These are phyloP conservation scores for Prolemur simus DNA, from an alignment of 2,113 vertebrate genomes.

Conservation along the genomic window DNA sequence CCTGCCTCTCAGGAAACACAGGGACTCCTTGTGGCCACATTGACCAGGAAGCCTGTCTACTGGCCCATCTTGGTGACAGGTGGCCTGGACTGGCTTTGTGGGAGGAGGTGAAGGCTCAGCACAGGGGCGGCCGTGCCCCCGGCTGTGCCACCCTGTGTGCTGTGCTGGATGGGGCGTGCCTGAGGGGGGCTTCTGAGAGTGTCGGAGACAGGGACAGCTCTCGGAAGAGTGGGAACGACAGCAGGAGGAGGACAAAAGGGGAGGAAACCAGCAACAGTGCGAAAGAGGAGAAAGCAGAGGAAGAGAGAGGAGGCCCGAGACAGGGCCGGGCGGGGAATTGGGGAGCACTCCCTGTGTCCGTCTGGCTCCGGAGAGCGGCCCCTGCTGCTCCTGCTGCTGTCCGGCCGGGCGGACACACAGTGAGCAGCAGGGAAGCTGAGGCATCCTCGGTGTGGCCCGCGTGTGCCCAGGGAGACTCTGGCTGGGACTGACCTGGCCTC, in stretches of 20 bases:
- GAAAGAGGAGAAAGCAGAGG: neutral
- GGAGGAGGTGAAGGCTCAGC: neutral
- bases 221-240: neutral
- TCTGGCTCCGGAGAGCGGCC: neutral
- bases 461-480: neutral
- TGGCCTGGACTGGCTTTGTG: neutral
- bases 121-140: neutral
- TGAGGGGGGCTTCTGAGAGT: neutral
- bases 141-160: neutral
- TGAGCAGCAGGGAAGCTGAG: neutral
- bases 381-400: neutral
- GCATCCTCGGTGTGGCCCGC: neutral
- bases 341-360: accelerated
- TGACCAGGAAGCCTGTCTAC: neutral
- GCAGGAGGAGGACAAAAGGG: neutral
- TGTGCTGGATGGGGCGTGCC: neutral
- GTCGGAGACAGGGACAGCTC: neutral
- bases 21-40: neutral
- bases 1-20: neutral
- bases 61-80: neutral
- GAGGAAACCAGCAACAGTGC: neutral
- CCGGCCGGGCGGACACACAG: no score
- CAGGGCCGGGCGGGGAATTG: neutral
- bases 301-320: neutral
- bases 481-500: neutral